Evolutionary conservation across 2,797 vertebrate genomes (phyloP), one percentile per base, ranked within the genome.

Genomic region (Catharus ustulatus): DNA sequence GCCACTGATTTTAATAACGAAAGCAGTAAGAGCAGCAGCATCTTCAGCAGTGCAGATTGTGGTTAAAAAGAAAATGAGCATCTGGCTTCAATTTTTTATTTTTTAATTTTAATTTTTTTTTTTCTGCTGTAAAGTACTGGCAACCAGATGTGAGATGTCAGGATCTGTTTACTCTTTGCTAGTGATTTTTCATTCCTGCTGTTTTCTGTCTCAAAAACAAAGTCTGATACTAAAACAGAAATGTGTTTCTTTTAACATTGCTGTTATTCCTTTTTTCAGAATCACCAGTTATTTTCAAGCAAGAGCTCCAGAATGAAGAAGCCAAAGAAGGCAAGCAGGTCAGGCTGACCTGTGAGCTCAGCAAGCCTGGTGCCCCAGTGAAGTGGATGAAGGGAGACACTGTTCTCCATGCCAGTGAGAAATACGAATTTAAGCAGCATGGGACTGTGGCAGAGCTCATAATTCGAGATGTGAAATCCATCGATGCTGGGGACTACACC

Each of bases 301-400:
- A 93, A 80, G 97, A 96, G 63, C 97, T 98, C 36, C 95, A 75
- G 38, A 96, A 95, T 0, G 96, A 96, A 87, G 97, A 97, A 73
- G 86, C 66, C 19, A 96, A 94, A 78, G 97, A 97, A 90, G 97
- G 97, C 10, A 96, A 94, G 52, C 89, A 95, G 40, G 89, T 97
- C 89, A 97, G 79, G 45, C 85, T 98, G 76, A 94, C 64, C 67
- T 98, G 97, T 21, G 96, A 97, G 94, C 96, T 98, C 69, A 98
- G 93, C 96, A 97, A 97, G 42, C 79, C 96, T 7, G 88, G 93
- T 1, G 45, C 87, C 18, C 94, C 96, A 0, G 96, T 98, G 71
- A 97, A 84, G 24, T 98, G 97, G 97, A 97, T 89, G 72, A 98
- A 97, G 45, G 97, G 94, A 15, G 92, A 91, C 27, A 55, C 92